Percentiles rank a stretch among this genome's conserved stretches.
phyloP scores from a whole-genome alignment of 2,113 vertebrate genomes.

The Xerus inauris region DNA sequence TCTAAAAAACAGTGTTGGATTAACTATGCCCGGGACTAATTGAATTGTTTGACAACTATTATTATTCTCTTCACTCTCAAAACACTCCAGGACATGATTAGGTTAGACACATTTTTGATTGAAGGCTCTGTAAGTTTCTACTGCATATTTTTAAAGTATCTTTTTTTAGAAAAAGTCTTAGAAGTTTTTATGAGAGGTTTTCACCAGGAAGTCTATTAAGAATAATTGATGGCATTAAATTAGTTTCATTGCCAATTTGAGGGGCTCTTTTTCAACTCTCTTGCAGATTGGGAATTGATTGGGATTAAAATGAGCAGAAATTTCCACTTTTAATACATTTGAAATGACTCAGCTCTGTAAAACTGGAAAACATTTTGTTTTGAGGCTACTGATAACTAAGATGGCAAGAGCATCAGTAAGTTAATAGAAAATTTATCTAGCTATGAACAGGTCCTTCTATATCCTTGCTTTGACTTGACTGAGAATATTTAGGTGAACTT shows the following conservation, averaged over 20 bases:
- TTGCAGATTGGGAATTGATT: neutral
- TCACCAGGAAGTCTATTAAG: neutral
- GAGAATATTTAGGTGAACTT: neutral
- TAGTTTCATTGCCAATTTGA: neutral
- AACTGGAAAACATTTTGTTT: neutral
- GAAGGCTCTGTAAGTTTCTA: neutral
- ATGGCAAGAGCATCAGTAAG: neutral
- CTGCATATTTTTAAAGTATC: neutral
- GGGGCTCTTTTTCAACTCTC: neutral
- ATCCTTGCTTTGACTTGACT: neutral
- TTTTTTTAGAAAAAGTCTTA: neutral
- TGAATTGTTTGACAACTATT: conserved; percentile 30
- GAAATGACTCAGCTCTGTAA: neutral
- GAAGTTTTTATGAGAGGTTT: conserved; percentile 23
- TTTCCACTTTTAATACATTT: conserved; percentile 34
- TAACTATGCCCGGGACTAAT: neutral
- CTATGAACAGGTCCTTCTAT: neutral
- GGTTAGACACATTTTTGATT: neutral
- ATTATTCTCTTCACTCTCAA: conserved; percentile 19
- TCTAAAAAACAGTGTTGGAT: neutral
- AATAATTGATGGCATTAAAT: conserved; percentile 25
- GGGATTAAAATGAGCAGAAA: conserved; percentile 37
- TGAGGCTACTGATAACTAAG: conserved; percentile 5
- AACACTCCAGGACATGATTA: conserved; percentile 29
- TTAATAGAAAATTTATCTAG: neutral